Base-by-base conservation (phyloP, 2,888 invertebrate species). In the Resseliella maxima region DNA sequence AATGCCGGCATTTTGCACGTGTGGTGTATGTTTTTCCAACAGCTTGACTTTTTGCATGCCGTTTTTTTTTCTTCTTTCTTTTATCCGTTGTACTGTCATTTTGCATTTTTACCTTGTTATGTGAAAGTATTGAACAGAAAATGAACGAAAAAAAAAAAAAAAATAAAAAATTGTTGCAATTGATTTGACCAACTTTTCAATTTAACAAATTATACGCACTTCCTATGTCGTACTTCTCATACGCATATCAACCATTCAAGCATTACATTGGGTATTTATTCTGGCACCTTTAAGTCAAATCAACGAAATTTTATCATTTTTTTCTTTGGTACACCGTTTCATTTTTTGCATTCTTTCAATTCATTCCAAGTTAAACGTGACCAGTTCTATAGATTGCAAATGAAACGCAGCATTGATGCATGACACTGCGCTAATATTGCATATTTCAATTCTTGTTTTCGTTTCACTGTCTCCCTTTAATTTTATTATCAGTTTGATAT, bases 141-240 rank as follows among this genome's bases (percentile, higher is more conserved):
- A 12, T 8, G 41, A 41, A 8, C 5, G 41, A 41, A 12, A 50
- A 18, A 50, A 15, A 31, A 31, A 27, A 72, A 15, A 12, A 31
- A 12, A 31, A 72, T 12, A 72, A 59, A 72, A 31, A 72, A 27
- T 15, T 72, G 72, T 31, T 72, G 72, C 72, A 72, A 72, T 72
- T 72, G 72, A 72, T 72, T 72, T 72, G 72, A 72, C 72, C 72
- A 72, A 72, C 72, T 72, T 72, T 72, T 72, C 72, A 72, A 72
- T 72, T 72, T 72, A 72, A 15, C 72, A 72, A 72, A 72, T 72
- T 72, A 72, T 72, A 35, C 35, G 72, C 72, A 72, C 72, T 72
- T 72, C 72, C 72, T 72, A 72, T 72, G 72, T 31, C 27, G 27
- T 72, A n/a, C n/a, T n/a, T 72, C 31, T 31, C 2, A 18, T 15